These are phyloP conservation scores for Cetoscarus ocellatus DNA, from an alignment of 2,797 vertebrate species.

Conservation along the genomic window DNA sequence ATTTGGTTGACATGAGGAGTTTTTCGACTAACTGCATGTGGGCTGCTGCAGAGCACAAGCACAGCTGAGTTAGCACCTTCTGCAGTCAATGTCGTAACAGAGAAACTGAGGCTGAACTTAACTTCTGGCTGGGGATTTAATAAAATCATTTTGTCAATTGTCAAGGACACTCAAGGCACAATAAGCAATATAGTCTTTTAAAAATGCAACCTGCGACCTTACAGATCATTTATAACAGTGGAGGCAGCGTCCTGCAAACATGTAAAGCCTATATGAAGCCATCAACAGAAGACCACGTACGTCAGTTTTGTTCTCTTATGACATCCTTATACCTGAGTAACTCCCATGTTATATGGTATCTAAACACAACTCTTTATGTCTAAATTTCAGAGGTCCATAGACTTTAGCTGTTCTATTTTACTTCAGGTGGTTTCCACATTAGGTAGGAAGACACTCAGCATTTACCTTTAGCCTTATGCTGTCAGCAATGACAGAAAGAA, in stretches of 20 bases:
- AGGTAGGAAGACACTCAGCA: too few relatives aligned
- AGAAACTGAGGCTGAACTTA: too few relatives aligned
- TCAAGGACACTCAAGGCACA: not conserved
- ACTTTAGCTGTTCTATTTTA: too few relatives aligned
- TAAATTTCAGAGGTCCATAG: not conserved
- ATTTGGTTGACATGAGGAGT: not conserved
- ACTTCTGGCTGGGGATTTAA: not conserved
- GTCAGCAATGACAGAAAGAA: too few relatives aligned
- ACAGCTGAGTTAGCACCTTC: conserved; percentile 25
- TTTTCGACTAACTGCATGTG: not conserved
- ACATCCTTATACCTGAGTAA: not conserved
- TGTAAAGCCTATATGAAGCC: not conserved
- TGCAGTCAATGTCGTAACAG: not conserved
- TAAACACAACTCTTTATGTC: not conserved
- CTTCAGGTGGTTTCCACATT: too few relatives aligned
- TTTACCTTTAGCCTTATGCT: too few relatives aligned
- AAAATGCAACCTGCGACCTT: not conserved
- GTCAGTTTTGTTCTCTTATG: too few relatives aligned
- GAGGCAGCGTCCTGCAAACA: conserved; percentile 1
- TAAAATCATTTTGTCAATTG: not conserved
- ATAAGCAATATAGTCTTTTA: not conserved
- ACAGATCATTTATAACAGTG: not conserved
- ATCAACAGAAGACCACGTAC: too few relatives aligned
- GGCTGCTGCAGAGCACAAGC: not conserved
- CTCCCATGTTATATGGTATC: not conserved